These are phyloP conservation scores for Agrochola circellaris DNA, from an alignment of 2,888 invertebrate species.

Conservation along the genomic window DNA sequence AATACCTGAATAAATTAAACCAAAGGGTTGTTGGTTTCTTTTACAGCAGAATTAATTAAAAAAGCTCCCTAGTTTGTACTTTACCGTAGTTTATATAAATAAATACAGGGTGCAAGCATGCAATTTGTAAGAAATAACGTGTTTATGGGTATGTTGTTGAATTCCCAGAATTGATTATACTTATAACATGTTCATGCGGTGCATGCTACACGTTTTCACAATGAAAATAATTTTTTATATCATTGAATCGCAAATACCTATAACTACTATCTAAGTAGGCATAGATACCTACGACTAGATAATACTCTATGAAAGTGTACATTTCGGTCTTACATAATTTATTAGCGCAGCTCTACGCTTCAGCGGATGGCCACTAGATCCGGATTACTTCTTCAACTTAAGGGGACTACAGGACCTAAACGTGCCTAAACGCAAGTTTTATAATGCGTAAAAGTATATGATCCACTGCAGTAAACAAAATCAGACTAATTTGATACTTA, in stretches of 20 bases:
- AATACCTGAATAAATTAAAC: slow-evolving; percentile 57
- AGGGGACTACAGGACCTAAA: no score
- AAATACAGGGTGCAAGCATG: slow-evolving; percentile 31
- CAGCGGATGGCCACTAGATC: slow-evolving; percentile 13
- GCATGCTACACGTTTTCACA: slow-evolving; percentile 7
- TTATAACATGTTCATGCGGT: neutral
- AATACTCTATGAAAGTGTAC: slow-evolving; percentile 7
- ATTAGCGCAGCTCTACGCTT: slow-evolving; percentile 18
- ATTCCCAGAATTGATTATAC: slow-evolving; percentile 27
- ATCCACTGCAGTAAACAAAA: no score
- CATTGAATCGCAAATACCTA: neutral
- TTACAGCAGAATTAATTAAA: slow-evolving; percentile 16
- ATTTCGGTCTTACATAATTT: slow-evolving; percentile 33
- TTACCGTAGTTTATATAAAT: slow-evolving; percentile 8
- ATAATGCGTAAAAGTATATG: no score
- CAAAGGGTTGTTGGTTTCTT: slow-evolving; percentile 30
- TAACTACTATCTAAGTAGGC: neutral
- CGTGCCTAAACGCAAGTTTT: no score
- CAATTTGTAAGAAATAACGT: slow-evolving; percentile 31
- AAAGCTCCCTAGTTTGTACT: slow-evolving; percentile 8
- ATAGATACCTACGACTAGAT: slow-evolving; percentile 1
- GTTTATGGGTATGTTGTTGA: neutral
- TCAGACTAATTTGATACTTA: no score
- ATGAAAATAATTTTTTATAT: neutral
- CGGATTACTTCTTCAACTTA: slow-evolving; percentile 26